These are phyloP conservation scores for Folsomia candida DNA, from an alignment of 2,888 invertebrate genomes.

Conservation along the genomic window DNA sequence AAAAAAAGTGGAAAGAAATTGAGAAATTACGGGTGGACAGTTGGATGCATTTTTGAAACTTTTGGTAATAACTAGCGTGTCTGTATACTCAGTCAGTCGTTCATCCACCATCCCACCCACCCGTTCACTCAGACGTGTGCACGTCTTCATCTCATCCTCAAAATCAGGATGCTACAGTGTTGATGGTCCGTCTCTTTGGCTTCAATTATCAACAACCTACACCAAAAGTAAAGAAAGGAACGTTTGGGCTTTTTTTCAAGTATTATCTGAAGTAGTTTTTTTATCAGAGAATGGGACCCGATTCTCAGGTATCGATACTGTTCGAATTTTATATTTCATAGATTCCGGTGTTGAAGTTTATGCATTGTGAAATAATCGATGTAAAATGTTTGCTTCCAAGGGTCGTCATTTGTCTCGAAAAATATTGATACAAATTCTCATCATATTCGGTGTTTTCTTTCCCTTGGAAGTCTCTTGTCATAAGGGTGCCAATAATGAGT, in stretches of 20 bases:
- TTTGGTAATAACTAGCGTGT: slow-evolving; percentile 1
- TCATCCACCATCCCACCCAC: too few species aligned
- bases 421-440: background rate
- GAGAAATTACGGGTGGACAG: slow-evolving; percentile 24
- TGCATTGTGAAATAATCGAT: background rate
- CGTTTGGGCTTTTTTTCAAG: too few species aligned
- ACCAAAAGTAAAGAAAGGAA: background rate
- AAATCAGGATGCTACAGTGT: too few species aligned
- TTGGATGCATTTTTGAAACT: slow-evolving; percentile 5
- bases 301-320: background rate
- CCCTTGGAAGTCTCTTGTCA: background rate
- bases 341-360: background rate
- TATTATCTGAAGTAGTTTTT: too few species aligned
- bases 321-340: too few species aligned
- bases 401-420: slow-evolving; percentile 1
- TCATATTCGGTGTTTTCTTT: background rate
- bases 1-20: slow-evolving; percentile 12
- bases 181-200: too few species aligned
- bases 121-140: too few species aligned
- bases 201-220: background rate
- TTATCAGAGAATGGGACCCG: background rate
- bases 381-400: background rate
- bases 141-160: too few species aligned
- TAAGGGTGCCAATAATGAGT: too few species aligned
- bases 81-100: too few species aligned